These are phyloP conservation scores for Steinernema hermaphroditum DNA, from an alignment of 2,888 invertebrate genomes.

Conservation along the genomic window DNA sequence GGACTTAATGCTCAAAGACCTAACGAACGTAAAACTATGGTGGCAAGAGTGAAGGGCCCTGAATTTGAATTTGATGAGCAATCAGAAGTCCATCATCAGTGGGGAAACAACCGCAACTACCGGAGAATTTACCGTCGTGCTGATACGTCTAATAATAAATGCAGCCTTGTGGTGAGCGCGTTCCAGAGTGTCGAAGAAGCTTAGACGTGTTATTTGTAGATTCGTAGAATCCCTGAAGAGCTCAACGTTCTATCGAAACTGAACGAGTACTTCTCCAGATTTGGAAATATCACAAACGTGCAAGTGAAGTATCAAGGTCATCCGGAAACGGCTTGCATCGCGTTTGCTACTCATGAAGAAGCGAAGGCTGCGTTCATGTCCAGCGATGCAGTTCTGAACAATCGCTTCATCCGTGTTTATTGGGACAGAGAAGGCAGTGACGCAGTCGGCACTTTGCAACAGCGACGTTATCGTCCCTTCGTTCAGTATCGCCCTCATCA, in stretches of 20 bases:
- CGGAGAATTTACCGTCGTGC: too few relatives aligned
- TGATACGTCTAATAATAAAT: too few relatives aligned
- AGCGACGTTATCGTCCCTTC: too few relatives aligned
- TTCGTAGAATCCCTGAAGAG: constrained; percentile 88
- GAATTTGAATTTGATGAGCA: too few relatives aligned
- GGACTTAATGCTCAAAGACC: too few relatives aligned
- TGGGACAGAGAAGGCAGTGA: constrained; percentile 75
- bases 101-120: too few relatives aligned
- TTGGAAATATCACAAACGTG: constrained; percentile 93
- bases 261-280: constrained; percentile 93
- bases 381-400: constrained; percentile 94
- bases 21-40: too few relatives aligned
- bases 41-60: too few relatives aligned
- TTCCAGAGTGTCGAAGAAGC: neutral
- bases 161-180: constrained; percentile 10
- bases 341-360: constrained; percentile 85
- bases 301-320: constrained; percentile 82
- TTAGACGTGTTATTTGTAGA: constrained; percentile 71
- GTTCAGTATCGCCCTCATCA: too few relatives aligned
- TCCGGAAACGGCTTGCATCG: constrained; percentile 88
- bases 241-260: constrained; percentile 91
- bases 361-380: constrained; percentile 92
- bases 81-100: too few relatives aligned
- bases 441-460: constrained; percentile 7
- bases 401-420: constrained; percentile 94